Conservation (phyloP, 2,797 vertebrate species). For the Antrozous pallidus region DNA sequence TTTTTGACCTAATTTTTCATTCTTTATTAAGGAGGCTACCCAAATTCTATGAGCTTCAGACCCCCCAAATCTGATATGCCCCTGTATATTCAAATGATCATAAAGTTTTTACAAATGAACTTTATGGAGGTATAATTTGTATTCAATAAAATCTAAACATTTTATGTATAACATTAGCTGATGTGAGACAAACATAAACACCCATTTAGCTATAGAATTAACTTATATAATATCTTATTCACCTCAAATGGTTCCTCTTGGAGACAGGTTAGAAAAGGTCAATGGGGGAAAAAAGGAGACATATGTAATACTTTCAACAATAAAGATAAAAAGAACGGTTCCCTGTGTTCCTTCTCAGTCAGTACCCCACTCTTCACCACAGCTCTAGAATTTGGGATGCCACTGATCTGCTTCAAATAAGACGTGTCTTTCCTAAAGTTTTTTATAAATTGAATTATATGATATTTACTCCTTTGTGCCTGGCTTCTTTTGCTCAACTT, state of each 20-base stretch:
- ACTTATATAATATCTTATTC: neutral
- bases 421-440: neutral
- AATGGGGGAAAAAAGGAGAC: no score
- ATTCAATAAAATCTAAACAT: neutral
- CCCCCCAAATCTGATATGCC: neutral
- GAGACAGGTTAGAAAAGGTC: no score
- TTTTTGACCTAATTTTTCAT: neutral
- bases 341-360: neutral
- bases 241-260: neutral
- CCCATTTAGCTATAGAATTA: neutral
- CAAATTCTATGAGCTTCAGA: neutral
- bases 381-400: neutral
- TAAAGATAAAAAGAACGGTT: no score
- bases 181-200: neutral
- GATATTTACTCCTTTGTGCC: neutral
- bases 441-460: neutral
- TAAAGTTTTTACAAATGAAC: neutral
- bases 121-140: neutral
- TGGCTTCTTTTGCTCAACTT: conserved; percentile 10
- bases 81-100: neutral
- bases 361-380: neutral
- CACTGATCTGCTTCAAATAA: neutral
- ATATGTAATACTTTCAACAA: no score
- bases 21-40: neutral
- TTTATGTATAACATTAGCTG: neutral